Evolutionary conservation across 2,113 vertebrate species (phyloP), one percentile per base, ranked within the genome.

Genomic region (Bufo gargarizans): DNA sequence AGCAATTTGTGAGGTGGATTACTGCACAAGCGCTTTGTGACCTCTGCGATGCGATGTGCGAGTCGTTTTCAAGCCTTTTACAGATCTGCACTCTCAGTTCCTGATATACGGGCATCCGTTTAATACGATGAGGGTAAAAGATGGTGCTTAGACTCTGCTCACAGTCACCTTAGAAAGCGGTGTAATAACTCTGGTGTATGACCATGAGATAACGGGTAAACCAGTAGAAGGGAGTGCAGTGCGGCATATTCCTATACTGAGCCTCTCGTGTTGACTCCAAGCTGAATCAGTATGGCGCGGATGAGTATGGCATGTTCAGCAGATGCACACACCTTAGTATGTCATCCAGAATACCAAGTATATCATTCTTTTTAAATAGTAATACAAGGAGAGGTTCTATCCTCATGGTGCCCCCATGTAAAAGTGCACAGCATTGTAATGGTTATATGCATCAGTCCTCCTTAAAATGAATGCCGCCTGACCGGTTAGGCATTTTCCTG

Each of bases 1-100:
- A 33, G 82, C 65, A 22, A 84, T 84, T 84, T 69, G 49, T 69
- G 82, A 84, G 82, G 47, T 53, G 82, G 82, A 84, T 84, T 53
- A 71, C n/a, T 17, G 56, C 82, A 84, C 56, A 84, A 84, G 49
- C 49, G 9, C 22, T 71, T 7, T 14, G n/a, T 69, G 63, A 83
- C 81, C 81, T 83, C 61, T 69, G 61, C 45, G 43, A 65, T 83
- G 63, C 53, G 45, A 71, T 22, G 81, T 69, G 47, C 33, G 81
- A 69, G 63, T 53, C 17, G 19, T 67, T 83, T 67, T 71, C 49
- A 43, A 50, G 82, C 78, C 19, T 59, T 22, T 81, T 81, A 61
- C 78, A 61, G 14, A 19, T 65, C 63, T 4, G 20, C 81, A 55
- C 9, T 53, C 55, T 61, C 19, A 11, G 43, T 63, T 49, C 5